These are phyloP conservation scores for Drosophila watanabei DNA, from an alignment of 1,140 invertebrate genomes.

Conservation along the genomic window DNA sequence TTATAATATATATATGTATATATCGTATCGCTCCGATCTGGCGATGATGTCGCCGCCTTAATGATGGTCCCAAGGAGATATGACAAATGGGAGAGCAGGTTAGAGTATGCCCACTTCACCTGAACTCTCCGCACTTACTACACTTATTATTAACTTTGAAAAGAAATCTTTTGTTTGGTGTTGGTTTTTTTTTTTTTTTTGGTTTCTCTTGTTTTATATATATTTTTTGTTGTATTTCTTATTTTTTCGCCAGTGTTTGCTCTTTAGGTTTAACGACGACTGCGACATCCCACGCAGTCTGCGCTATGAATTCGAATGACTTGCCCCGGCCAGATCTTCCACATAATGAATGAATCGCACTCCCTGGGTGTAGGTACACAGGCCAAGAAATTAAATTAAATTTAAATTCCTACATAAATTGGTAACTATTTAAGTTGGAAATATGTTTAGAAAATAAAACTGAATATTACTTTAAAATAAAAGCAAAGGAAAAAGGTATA, in stretches of 20 bases:
- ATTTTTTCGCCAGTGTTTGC: conserved; percentile 37
- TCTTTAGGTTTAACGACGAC: conserved; percentile 59
- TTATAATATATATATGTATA: not conserved
- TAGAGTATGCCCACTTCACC: conserved; percentile 39
- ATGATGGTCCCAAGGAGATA: conserved; percentile 27
- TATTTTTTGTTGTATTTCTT: conserved; percentile 4
- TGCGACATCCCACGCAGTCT: conserved; percentile 72
- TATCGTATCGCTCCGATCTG: conserved; percentile 6
- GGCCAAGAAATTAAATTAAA: not conserved
- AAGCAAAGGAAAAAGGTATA: not conserved
- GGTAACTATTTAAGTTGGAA: rapidly evolving
- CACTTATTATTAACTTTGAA: conserved; percentile 32
- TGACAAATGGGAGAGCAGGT: conserved; percentile 25
- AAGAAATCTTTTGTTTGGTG: conserved; percentile 63
- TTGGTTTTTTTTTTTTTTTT: not conserved
- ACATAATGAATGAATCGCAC: conserved; percentile 80
- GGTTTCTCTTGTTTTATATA: not conserved
- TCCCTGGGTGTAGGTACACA: conserved; percentile 24
- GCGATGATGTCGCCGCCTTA: conserved; percentile 15
- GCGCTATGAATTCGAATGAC: conserved; percentile 77
- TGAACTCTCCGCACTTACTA: conserved; percentile 3
- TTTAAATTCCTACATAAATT: not conserved
- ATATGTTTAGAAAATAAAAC: not conserved
- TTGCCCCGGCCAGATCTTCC: conserved; percentile 62
- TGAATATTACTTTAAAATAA: not conserved